These are phyloP conservation scores for Thunnus maccoyii DNA, from an alignment of 2,113 vertebrate genomes.

Conservation along the genomic window DNA sequence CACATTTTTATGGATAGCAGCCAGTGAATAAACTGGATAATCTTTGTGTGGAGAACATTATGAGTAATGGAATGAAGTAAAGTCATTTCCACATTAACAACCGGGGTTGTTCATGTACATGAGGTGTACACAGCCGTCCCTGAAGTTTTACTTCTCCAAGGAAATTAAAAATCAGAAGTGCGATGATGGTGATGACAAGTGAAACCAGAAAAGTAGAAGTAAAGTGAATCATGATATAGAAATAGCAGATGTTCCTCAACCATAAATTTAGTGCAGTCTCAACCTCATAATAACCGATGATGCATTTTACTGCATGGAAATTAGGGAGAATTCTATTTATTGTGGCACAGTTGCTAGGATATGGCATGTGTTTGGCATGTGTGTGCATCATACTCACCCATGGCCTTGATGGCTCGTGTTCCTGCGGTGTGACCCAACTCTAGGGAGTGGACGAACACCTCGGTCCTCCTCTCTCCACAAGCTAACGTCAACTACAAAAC, in stretches of 20 bases:
- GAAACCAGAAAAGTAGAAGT: constrained; percentile 67
- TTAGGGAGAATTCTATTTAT: constrained; percentile 8
- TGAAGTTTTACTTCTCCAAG: constrained; percentile 38
- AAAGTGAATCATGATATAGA: constrained; percentile 41
- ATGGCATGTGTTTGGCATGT: not conserved
- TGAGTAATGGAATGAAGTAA: constrained; percentile 1
- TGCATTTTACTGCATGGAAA: constrained; percentile 35
- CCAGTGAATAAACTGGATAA: not conserved
- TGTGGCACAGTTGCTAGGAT: constrained; percentile 22
- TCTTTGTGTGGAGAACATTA: not conserved
- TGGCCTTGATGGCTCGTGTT: constrained; percentile 94
- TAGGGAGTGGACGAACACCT: constrained; percentile 96
- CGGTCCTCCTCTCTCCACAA: constrained; percentile 89
- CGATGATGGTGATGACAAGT: constrained; percentile 16
- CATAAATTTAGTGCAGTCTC: constrained; percentile 22
- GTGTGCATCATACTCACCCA: constrained; percentile 84
- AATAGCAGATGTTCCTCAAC: constrained; percentile 52
- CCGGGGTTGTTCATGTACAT: not conserved
- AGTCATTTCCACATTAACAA: not conserved
- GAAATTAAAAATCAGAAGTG: constrained; percentile 59
- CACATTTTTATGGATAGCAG: not conserved
- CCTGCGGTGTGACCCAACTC: constrained; percentile 95
- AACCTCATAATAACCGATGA: constrained; percentile 47
- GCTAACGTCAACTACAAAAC: constrained; percentile 90
- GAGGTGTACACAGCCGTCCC: not conserved